Conservation (phyloP, 2,797 vertebrate species). For the Lepidocolaptes lacrymiger region DNA sequence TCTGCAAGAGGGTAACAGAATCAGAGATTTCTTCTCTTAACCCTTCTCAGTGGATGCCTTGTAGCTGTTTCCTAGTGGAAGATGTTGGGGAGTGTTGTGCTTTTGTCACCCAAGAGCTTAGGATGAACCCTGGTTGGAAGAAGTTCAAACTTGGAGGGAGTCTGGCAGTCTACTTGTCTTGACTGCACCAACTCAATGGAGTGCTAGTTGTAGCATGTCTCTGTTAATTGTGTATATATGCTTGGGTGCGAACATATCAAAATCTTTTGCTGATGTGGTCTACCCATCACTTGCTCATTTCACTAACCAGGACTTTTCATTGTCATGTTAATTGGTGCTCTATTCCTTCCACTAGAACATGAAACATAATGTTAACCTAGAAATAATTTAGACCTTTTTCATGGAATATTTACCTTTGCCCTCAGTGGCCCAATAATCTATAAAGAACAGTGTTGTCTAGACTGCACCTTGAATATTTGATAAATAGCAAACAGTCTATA, state of each 20-base stretch:
- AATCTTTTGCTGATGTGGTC: neutral
- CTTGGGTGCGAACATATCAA: neutral
- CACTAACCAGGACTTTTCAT: neutral
- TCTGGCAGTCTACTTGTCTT: neutral
- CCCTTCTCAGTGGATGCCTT: neutral
- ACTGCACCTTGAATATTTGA: neutral
- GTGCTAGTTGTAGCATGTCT: neutral
- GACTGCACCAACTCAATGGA: neutral
- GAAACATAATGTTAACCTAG: neutral
- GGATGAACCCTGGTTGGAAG: neutral
- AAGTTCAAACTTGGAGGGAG: neutral
- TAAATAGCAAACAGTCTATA: neutral
- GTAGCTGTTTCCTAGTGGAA: neutral
- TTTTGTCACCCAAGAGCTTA: neutral
- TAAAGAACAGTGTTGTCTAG: neutral
- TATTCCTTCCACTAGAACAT: neutral
- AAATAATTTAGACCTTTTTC: neutral
- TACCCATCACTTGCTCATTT: neutral
- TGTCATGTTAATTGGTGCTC: neutral
- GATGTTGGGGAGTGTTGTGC: neutral
- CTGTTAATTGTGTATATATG: rapidly evolving
- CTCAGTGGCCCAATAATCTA: neutral
- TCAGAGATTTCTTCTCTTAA: neutral
- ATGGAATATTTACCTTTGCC: neutral
- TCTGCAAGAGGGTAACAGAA: neutral